Evolutionary conservation across 2,888 invertebrate species (phyloP), one percentile per base, ranked within the genome.

Genomic region (Torymus auratus): DNA sequence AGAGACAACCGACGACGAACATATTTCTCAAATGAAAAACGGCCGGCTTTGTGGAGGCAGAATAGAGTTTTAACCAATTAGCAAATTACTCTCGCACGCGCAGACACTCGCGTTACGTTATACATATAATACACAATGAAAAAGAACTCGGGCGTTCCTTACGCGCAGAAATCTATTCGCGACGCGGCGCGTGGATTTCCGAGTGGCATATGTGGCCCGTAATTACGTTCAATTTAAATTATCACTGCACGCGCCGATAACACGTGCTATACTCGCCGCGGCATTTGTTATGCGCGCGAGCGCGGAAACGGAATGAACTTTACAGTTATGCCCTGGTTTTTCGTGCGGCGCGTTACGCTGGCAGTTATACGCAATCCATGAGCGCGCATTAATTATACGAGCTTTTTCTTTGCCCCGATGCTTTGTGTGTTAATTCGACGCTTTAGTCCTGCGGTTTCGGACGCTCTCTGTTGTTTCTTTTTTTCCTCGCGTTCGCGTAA

Each of bases 271-370:
- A n/a, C n/a, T n/a, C n/a, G n/a, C 67, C 67, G 15, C 28, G 17
- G 67, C 67, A 75, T 58, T 72, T 20, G 77, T 78, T 69, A 56
- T n/a, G 69, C 69, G 28, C 14, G 64, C 69, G 20, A 20, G 79
- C 28, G 74, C 52, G 75, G 65, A 81, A 72, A 72, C 17, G 56
- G 15, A 65, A 72, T 58, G 76, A 69, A 73, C 58, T 73, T 80
- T 77, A 77, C 81, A 73, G 77, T 81, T 77, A 73, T 72, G 68
- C 28, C 68, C 72, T 58, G 41, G 28, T 81, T 73, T 80, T 74
- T 71, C 28, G 28, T 28, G n/a, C n/a, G 28, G 28, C 28, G 28
- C 28, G 28, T 74, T 53, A 41, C 41, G 67, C 61, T 14, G 50
- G 41, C 12, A 14, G 12, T 55, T 55, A 55, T 67, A 23, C 23